phyloP scores from a whole-genome alignment of 23 tunicate genomes.

The Ascidia mentula region DNA sequence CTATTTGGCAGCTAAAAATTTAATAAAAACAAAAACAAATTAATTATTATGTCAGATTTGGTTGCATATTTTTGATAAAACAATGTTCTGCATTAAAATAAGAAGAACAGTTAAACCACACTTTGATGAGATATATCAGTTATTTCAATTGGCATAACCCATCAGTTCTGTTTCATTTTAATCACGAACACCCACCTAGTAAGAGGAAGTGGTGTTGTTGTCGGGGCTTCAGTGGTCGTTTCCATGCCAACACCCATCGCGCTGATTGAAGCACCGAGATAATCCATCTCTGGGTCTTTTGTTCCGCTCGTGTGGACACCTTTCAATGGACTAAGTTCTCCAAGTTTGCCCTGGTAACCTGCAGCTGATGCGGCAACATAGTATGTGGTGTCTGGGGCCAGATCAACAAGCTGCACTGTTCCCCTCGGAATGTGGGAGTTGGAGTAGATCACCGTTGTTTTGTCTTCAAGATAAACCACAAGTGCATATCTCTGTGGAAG shows the following conservation, averaged over 20 bases:
- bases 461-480: constrained; percentile 16
- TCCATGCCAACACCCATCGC: neutral
- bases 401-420: constrained; percentile 10
- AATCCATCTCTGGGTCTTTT: neutral
- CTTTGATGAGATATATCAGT: no score
- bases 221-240: neutral
- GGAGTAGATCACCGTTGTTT: constrained; percentile 20
- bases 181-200: neutral
- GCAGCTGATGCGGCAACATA: constrained; percentile 30
- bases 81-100: no score
- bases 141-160: no score
- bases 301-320: constrained; percentile 25
- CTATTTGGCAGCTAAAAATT: neutral
- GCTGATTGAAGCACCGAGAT: neutral
- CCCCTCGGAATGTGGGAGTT: constrained; percentile 20
- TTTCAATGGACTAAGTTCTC: constrained; percentile 6
- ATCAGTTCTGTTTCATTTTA: no score
- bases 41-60: no score
- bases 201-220: neutral
- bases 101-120: no score
- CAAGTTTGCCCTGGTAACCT: constrained; percentile 1
- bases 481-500: constrained; percentile 31
- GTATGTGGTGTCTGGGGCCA: constrained; percentile 40
- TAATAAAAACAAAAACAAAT: neutral
- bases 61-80: no score